phyloP scores from a whole-genome alignment of 2,797 vertebrate genomes.

The Myiotriccus ornatus region DNA sequence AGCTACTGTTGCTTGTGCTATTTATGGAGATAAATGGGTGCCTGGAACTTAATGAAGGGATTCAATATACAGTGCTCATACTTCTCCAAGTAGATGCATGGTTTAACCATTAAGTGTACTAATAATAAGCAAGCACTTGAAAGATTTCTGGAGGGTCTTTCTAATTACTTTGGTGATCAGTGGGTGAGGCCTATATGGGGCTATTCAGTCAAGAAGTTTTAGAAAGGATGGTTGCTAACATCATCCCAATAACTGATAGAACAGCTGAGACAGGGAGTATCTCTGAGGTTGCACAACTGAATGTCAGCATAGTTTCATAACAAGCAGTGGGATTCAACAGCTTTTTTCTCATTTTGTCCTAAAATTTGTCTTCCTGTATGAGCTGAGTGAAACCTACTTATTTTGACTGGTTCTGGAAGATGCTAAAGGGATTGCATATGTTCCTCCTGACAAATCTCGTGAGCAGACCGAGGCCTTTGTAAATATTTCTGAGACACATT shows the following conservation, averaged over 20 bases:
- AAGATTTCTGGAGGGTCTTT: conserved; percentile 2
- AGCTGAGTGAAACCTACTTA: not conserved
- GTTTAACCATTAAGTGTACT: not conserved
- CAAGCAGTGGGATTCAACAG: not conserved
- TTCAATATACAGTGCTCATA: not conserved
- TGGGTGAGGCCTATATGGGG: not conserved
- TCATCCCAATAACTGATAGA: not conserved
- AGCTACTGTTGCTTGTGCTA: not conserved
- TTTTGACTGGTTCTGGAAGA: not conserved
- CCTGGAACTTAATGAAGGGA: not conserved
- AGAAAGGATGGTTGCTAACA: not conserved
- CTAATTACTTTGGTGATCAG: not conserved
- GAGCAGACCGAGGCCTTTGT: not conserved
- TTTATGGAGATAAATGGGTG: not conserved
- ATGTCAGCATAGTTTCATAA: not conserved
- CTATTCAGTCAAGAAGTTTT: not conserved
- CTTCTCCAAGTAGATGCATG: not conserved
- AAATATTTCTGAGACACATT: conserved; percentile 32
- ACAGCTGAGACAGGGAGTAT: not conserved
- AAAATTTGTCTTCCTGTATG: not conserved
- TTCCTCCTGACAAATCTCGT: not conserved
- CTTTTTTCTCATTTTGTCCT: not conserved
- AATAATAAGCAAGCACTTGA: not conserved
- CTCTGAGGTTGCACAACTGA: not conserved
- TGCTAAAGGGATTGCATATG: not conserved